Percentiles rank a stretch among this genome's conserved stretches.
phyloP scores from a whole-genome alignment of 1,140 invertebrate genomes.

The Subanguina moxae region DNA sequence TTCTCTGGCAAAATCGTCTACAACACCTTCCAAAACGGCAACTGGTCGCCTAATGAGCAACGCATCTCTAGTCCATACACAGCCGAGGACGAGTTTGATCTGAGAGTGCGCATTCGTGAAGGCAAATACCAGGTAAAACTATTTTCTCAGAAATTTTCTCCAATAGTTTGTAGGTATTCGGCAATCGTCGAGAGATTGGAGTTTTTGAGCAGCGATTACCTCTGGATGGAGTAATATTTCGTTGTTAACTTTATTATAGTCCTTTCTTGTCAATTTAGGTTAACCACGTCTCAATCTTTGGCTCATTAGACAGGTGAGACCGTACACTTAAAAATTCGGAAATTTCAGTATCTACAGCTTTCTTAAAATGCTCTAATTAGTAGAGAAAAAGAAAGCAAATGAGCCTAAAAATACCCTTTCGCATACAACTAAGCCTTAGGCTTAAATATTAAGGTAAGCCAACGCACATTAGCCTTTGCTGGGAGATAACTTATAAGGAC shows the following conservation, averaged over 20 bases:
- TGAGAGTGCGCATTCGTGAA: conserved; percentile 54
- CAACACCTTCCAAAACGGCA: conserved; percentile 55
- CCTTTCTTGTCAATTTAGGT: conserved; percentile 11
- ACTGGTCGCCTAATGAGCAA: conserved; percentile 56
- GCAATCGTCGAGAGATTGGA: conserved; percentile 53
- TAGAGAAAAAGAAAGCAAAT: too few species aligned
- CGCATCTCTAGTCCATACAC: conserved; percentile 54
- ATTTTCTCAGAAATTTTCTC: neutral
- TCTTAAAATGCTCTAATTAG: too few species aligned
- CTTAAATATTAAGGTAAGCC: too few species aligned
- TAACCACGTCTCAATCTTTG: conserved; percentile 55
- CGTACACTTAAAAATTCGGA: too few species aligned
- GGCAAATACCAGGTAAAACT: conserved; percentile 50
- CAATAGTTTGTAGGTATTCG: conserved; percentile 47
- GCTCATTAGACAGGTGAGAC: conserved; percentile 47
- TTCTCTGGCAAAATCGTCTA: conserved; percentile 55
- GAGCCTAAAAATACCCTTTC: too few species aligned
- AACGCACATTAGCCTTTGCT: too few species aligned
- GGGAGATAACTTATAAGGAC: too few species aligned
- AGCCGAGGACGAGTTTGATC: conserved; percentile 52
- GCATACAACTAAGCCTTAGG: too few species aligned
- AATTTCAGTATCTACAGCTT: too few species aligned
- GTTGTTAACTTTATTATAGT: too few species aligned
- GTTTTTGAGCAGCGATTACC: conserved; percentile 50
- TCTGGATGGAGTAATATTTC: conserved; percentile 50